Conservation (phyloP, 1,140 invertebrate species). For the Medauroidea extradentata region DNA sequence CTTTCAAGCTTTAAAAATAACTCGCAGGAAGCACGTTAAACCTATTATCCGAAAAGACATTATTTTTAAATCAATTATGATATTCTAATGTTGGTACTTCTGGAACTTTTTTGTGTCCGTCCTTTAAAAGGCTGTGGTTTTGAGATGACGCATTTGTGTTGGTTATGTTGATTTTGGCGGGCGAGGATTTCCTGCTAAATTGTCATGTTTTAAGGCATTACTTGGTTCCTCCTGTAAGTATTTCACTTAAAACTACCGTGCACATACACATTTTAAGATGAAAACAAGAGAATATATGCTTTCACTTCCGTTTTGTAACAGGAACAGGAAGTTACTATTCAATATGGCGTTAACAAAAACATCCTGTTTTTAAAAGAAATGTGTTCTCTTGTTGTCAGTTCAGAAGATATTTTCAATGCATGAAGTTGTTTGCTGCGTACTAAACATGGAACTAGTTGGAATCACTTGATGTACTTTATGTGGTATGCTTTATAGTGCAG, state of each 20-base stretch:
- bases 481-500: no score
- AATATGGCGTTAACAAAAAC: constrained; percentile 45
- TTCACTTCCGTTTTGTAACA: constrained; percentile 48
- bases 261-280: not conserved
- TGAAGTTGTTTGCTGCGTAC: no score
- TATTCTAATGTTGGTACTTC: no score
- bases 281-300: constrained; percentile 38
- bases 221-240: not conserved
- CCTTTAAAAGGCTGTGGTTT: constrained; percentile 6
- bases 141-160: not conserved
- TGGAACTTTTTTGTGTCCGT: no score
- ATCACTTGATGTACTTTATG: no score
- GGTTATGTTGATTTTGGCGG: not conserved
- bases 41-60: no score
- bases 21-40: no score
- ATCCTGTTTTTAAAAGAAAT: constrained; percentile 38
- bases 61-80: no score
- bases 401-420: no score
- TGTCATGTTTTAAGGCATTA: not conserved
- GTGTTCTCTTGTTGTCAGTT: no score
- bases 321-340: constrained; percentile 49
- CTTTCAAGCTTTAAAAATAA: no score
- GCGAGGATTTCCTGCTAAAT: not conserved
- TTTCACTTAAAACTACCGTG: not conserved
- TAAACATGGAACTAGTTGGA: no score